phyloP scores from a whole-genome alignment of 2,888 invertebrate species.

The Leucophenga maculata region DNA sequence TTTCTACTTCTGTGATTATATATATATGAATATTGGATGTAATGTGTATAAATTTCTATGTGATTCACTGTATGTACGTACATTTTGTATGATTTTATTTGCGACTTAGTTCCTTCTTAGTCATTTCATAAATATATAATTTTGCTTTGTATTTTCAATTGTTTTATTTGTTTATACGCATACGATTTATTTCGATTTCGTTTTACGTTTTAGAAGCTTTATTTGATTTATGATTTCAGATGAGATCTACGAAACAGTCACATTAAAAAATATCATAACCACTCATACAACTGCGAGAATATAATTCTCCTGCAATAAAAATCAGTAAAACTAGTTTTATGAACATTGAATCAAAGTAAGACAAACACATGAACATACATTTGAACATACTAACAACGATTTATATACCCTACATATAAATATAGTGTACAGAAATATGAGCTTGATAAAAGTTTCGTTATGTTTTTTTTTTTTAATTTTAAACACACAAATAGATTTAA shows the following conservation, averaged over 20 bases:
- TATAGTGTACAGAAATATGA: slow-evolving; percentile 1
- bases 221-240: slow-evolving; percentile 2
- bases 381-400: not conserved
- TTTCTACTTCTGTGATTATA: slow-evolving; percentile 21
- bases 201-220: slow-evolving; percentile 27
- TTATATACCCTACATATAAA: not conserved
- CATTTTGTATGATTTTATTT: slow-evolving; percentile 45
- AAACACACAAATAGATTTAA: not conserved
- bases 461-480: too few species aligned
- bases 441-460: not conserved
- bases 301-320: too few species aligned
- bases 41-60: slow-evolving; percentile 69
- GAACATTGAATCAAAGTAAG: not conserved
- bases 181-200: slow-evolving; percentile 31
- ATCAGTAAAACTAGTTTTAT: not conserved
- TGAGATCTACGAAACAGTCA: not conserved
- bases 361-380: not conserved
- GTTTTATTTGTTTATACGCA: slow-evolving; percentile 14
- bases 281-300: not conserved
- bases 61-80: slow-evolving; percentile 70
- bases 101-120: slow-evolving; percentile 5
- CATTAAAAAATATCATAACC: not conserved
- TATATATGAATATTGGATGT: slow-evolving; percentile 68
- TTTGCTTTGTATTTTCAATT: slow-evolving; percentile 28
- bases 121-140: slow-evolving; percentile 23